These are phyloP conservation scores for Gryon sp. DNA, from an alignment of 1,140 invertebrate species.

Conservation along the genomic window DNA sequence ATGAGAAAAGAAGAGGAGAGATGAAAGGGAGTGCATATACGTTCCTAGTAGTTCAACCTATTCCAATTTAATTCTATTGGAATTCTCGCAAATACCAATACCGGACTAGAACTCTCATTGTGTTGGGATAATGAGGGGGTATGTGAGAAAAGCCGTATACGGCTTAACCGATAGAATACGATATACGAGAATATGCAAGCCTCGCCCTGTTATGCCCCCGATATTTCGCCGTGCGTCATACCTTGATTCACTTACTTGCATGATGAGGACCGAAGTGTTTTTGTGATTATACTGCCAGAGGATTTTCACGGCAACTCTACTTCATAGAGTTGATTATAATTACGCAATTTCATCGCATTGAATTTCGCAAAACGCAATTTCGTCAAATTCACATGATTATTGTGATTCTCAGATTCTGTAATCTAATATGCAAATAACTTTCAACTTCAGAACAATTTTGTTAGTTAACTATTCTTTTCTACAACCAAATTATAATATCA, in stretches of 20 bases:
- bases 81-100: slow-evolving; percentile 77
- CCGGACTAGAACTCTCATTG: slow-evolving; percentile 72
- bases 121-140: slow-evolving; percentile 73
- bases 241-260: slow-evolving; percentile 49
- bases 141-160: slow-evolving; percentile 65
- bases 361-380: neutral
- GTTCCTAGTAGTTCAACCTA: slow-evolving; percentile 65
- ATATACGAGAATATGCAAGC: slow-evolving; percentile 42
- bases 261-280: slow-evolving; percentile 24
- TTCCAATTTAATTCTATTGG: slow-evolving; percentile 78
- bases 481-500: too few species aligned
- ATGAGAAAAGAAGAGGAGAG: slow-evolving; percentile 3
- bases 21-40: slow-evolving; percentile 33
- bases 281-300: slow-evolving; percentile 11
- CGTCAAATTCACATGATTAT: neutral
- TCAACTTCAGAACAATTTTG: too few species aligned
- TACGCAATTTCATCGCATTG: slow-evolving; percentile 12
- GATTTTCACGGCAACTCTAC: slow-evolving; percentile 7
- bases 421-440: too few species aligned
- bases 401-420: too few species aligned
- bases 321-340: slow-evolving; percentile 29
- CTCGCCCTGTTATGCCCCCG: slow-evolving; percentile 7
- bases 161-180: slow-evolving; percentile 69
- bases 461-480: too few species aligned
- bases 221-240: slow-evolving; percentile 27